Conservation (phyloP, 1,140 invertebrate genomes). For the Cydia amplana region DNA sequence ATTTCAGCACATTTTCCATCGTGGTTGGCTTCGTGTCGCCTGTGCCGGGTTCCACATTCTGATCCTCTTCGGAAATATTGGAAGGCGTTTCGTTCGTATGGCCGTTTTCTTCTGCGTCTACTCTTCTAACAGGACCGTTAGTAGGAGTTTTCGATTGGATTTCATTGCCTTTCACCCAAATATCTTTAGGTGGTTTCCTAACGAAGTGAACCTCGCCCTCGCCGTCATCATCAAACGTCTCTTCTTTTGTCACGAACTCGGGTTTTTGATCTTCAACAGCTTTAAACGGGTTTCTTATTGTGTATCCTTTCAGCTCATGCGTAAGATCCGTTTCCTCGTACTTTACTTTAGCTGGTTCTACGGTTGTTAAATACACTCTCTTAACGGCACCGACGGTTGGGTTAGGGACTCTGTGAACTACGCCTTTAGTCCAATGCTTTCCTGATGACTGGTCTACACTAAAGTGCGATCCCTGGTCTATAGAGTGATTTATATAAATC, state of each 20-base stretch:
- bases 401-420: slow-evolving; percentile 48
- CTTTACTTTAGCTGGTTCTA: slow-evolving; percentile 42
- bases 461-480: slow-evolving; percentile 1
- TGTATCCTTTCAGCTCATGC: slow-evolving; percentile 5
- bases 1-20: slow-evolving; percentile 65
- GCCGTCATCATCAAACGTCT: slow-evolving; percentile 22
- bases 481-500: slow-evolving; percentile 40
- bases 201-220: neutral
- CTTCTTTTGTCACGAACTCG: slow-evolving; percentile 33
- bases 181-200: slow-evolving; percentile 20
- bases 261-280: slow-evolving; percentile 8
- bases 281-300: slow-evolving; percentile 20
- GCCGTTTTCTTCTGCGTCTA: neutral
- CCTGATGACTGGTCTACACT: slow-evolving; percentile 6
- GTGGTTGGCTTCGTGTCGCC: slow-evolving; percentile 42
- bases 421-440: slow-evolving; percentile 45
- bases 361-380: slow-evolving; percentile 45
- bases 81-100: neutral
- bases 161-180: neutral
- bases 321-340: slow-evolving; percentile 20
- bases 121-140: neutral
- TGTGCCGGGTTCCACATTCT: slow-evolving; percentile 24
- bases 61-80: slow-evolving; percentile 14
- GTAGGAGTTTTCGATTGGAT: neutral
- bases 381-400: slow-evolving; percentile 41